Base-by-base conservation (phyloP, 2,797 vertebrate species). In the Dendrocincla tyrannina region DNA sequence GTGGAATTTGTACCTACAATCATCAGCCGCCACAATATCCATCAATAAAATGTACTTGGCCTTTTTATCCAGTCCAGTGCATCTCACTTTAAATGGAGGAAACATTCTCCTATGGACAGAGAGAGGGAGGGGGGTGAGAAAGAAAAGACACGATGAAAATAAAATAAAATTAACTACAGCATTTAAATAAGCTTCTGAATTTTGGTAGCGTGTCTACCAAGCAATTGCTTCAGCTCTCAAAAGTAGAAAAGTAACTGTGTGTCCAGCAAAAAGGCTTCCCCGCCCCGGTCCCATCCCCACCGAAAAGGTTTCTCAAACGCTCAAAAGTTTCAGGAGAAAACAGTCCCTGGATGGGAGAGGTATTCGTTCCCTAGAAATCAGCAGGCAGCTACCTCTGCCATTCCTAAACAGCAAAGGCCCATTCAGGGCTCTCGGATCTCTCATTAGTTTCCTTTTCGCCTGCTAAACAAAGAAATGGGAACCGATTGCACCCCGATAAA, bases 1-100 rank as follows among this genome's bases (percentile, higher is more conserved):
- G 79, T 99, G 99, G 97, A 99, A 99, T 97, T 99, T 99, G 97
- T 99, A 99, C 96, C 99, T 98, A 98, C 99, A 99, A 98, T 99
- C 99, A 95, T 99, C 99, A 35, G 99, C 99, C 60, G 99, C 99
- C 88, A 99, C 99, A 96, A 99, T 99, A 96, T 99, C 99, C 99
- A 99, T 99, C 98, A 99, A 96, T 95, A 99, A 98, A 97, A 99
- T 99, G 95, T 99, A 99, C 96, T 99, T 99, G 97, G 99, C 99
- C 97, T 99, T 99, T 98, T 99, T 99, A 98, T 99, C 99, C 98
- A 99, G 98, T 90, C 99, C 99, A 75, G 99, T 99, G 98, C 99
- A 99, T 90, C 99, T 98, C 96, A 99, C 99, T 99, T 99, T 99
- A 98, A 99, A 99, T 39, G 99, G 99, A 85, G 99, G 99, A 83